Evolutionary conservation across 2,113 vertebrate genomes (phyloP), one percentile per base, ranked within the genome.

Genomic region (Osmerus mordax): DNA sequence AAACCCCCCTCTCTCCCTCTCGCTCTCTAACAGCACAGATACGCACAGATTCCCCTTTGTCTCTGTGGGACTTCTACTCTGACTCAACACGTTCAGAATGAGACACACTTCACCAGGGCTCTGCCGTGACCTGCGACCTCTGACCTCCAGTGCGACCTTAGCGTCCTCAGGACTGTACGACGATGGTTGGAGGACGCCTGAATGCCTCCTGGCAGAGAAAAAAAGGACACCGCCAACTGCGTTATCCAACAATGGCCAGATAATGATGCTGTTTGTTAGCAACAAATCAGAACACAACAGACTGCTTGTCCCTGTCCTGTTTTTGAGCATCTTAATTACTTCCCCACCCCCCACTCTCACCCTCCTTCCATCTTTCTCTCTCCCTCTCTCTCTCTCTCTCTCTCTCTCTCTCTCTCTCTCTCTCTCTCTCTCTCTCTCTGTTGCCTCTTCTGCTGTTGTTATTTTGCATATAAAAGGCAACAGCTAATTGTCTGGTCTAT

Each of bases 261-360:
- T 92, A 92, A 93, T 93, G 92, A 92, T 92, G 92, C 90, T 92
- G 90, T 92, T 92, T 93, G 92, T 92, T 90, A 92, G 88, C 89
- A 86, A 92, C 91, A 93, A 93, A 93, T 93, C 91, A 91, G 87
- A 91, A 89, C 88, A 93, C 91, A 92, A 92, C 92, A 93, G 91
- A 90, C 91, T 91, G 90, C 91, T 91, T 91, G 91, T 92, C 91
- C 87, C 89, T 92, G 91, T 92, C 90, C 91, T 93, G 91, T 92
- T 93, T 47, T 89, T 91, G 88, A 92, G 91, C 92, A 92, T 92
- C 92, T 93, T 92, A 93, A 92, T 93, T 92, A 92, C 91, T 91
- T 89, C 79, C 80, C 81, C 77, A 72, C 82, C 58, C 70, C 67
- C 65, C 76, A 41, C 69, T 55, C 69, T 5, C 67, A 18, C 65